Evolutionary conservation across 2,888 invertebrate species (phyloP).

Genomic region (Pollenia amentaria): DNA sequence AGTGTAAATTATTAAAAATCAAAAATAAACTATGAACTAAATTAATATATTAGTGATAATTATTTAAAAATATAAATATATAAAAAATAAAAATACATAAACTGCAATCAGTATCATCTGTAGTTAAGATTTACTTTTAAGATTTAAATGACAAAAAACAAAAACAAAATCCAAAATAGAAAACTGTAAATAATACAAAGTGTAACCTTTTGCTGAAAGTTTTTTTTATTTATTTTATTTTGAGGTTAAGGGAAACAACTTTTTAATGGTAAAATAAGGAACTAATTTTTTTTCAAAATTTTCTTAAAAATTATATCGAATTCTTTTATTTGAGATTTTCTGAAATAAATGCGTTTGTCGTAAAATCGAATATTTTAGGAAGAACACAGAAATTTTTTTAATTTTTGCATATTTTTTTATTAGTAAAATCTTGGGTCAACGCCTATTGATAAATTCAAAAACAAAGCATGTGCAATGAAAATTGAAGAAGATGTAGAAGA

Average conservation of each 20-base stretch:
- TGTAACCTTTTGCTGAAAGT: constrained; percentile 28
- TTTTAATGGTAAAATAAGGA: not conserved
- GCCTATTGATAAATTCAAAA: too few species aligned
- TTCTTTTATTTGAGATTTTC: too few species aligned
- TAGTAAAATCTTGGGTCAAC: too few species aligned
- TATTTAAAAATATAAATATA: not conserved
- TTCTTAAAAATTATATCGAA: too few species aligned
- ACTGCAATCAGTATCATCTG: not conserved
- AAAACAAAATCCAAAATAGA: not conserved
- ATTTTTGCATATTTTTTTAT: too few species aligned
- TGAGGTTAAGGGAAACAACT: not conserved
- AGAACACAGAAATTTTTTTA: too few species aligned
- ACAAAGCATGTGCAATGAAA: too few species aligned
- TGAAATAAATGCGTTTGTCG: too few species aligned
- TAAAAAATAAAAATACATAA: not conserved
- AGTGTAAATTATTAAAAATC: constrained; percentile 34
- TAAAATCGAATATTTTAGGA: too few species aligned
- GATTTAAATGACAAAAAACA: not conserved
- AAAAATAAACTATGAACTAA: not conserved
- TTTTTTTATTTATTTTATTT: not conserved
- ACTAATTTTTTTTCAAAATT: too few species aligned
- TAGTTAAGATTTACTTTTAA: constrained; percentile 31
- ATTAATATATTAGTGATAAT: not conserved
- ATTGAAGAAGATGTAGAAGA: too few species aligned
- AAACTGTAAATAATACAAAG: constrained; percentile 9